Evolutionary conservation across 1,140 invertebrate species (phyloP).

Genomic region (Octopus sinensis): DNA sequence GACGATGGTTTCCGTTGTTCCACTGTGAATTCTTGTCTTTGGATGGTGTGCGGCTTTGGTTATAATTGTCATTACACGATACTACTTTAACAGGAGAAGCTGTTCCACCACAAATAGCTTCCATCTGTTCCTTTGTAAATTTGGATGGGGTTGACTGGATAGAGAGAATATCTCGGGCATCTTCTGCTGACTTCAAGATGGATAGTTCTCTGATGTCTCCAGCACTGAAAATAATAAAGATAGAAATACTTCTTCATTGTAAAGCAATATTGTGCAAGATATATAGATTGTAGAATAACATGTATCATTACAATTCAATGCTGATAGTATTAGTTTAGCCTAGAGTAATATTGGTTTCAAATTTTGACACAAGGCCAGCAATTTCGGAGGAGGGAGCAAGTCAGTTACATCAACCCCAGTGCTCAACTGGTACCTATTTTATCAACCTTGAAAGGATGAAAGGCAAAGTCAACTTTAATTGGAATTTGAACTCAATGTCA

Average conservation of each 20-base stretch:
- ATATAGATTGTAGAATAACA: too few species aligned
- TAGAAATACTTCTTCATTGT: not conserved
- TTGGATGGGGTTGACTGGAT: slow-evolving; percentile 41
- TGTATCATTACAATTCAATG: too few species aligned
- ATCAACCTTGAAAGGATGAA: too few species aligned
- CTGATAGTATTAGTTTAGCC: too few species aligned
- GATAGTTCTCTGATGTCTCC: slow-evolving; percentile 64
- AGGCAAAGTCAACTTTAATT: too few species aligned
- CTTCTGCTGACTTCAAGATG: slow-evolving; percentile 63
- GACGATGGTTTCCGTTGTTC: slow-evolving; percentile 18
- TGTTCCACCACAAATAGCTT: slow-evolving; percentile 24
- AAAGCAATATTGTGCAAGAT: too few species aligned
- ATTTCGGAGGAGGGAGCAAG: too few species aligned
- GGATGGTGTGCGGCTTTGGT: not conserved
- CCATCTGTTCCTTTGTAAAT: slow-evolving; percentile 36
- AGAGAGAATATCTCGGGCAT: slow-evolving; percentile 56
- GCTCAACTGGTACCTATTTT: too few species aligned
- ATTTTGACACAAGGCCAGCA: too few species aligned
- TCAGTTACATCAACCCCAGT: too few species aligned
- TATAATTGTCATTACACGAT: slow-evolving; percentile 11
- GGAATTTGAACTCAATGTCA: too few species aligned
- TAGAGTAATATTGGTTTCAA: too few species aligned
- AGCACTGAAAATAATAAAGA: slow-evolving; percentile 58
- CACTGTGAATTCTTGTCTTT: slow-evolving; percentile 1
- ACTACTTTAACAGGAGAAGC: slow-evolving; percentile 41